phyloP scores from a whole-genome alignment of 2,888 invertebrate species.

The Opisthograptis luteolata region DNA sequence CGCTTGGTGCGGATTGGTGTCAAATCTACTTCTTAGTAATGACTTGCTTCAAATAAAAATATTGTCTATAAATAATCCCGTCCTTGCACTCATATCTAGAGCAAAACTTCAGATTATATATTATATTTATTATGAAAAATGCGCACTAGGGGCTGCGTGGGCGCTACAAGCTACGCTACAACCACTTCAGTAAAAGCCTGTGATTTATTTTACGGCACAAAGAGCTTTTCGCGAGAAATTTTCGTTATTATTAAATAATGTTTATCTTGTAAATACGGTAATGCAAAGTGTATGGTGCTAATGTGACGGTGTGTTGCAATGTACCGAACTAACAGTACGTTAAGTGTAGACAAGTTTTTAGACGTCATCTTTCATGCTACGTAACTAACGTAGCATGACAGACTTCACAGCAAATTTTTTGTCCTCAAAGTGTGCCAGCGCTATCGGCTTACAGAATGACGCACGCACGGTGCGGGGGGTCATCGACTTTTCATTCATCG shows the following conservation, averaged over 20 bases:
- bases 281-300: conserved; percentile 20
- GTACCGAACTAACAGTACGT: conserved; percentile 3
- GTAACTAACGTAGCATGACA: no score
- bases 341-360: neutral
- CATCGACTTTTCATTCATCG: no score
- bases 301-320: conserved; percentile 9
- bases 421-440: no score
- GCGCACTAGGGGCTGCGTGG: conserved; percentile 42
- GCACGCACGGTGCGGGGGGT: no score
- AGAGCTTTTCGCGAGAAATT: conserved; percentile 29
- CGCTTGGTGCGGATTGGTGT: no score
- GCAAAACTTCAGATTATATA: conserved; percentile 38
- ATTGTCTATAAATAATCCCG: no score
- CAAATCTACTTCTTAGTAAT: no score
- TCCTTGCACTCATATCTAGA: conserved; percentile 15
- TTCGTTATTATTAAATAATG: conserved; percentile 31
- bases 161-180: conserved; percentile 26
- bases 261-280: conserved; percentile 31
- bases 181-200: conserved; percentile 49
- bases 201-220: conserved; percentile 58
- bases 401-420: no score
- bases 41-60: no score
- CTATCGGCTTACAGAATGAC: no score
- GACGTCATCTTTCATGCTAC: no score
- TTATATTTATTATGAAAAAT: conserved; percentile 52